Evolutionary conservation across 2,797 vertebrate species (phyloP), one percentile per base, ranked within the genome.

Genomic region (Smutsia gigantea): DNA sequence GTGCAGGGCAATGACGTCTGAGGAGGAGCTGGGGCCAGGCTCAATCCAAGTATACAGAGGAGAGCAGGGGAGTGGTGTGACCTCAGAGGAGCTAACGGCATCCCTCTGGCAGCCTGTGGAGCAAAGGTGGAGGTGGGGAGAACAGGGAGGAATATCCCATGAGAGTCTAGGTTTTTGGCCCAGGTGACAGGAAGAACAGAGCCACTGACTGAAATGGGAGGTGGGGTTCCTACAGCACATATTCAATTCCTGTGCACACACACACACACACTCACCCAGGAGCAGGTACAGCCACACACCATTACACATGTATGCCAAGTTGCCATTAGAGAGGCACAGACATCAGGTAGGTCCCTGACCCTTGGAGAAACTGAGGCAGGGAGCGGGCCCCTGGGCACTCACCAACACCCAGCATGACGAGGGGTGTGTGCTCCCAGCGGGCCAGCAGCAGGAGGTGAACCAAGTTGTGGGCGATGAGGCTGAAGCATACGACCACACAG

Each of bases 381-480:
- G n/a, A 37, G 78, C 1, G 0, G 83, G 21, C n/a, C 69, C 21
- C 5, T 0, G 0, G 79, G 79, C 85, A 98, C 99, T 99, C 98
- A 99, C 99, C 98, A 0, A 99, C 98, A 46, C 99, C 99, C 87
- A 99, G 57, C 84, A 99, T 87, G 88, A 99, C 99, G 64, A 98
- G 98, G 98, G 99, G 99, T 0, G 97, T 87, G 97, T 99, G 99
- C 46, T 99, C 99, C 98, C 99, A 98, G 92, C 99, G 98, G 98
- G 99, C 98, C 97, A 99, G 99, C 98, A 99, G 98, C 97, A 99
- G 98, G 57, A 99, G 99, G 97, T 99, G 99, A 98, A 99, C 98
- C 97, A 99, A 98, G 97, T 99, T 99, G 98, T 99, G 99, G 98
- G 99, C 98, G 97, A 99, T 99, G 96, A 99, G 99, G 97, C 99